Conservation (phyloP, 2,888 invertebrate genomes). For the Synergus itoensis region DNA sequence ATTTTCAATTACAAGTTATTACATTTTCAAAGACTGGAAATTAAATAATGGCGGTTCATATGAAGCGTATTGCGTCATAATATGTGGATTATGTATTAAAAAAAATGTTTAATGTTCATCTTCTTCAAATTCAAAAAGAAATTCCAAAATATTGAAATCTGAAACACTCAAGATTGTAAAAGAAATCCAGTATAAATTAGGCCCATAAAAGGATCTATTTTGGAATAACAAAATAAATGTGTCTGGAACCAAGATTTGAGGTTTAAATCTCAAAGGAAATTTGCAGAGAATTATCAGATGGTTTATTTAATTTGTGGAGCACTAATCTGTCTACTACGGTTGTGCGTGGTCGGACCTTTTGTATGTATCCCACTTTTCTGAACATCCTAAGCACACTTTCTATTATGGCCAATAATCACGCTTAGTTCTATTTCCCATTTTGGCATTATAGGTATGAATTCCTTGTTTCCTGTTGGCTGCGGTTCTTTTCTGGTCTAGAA, state of each 20-base stretch:
- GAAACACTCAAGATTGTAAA: no score
- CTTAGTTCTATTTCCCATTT: neutral
- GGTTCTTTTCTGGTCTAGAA: neutral
- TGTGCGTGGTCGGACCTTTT: neutral
- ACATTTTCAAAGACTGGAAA: no score
- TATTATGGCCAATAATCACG: slow-evolving; percentile 2
- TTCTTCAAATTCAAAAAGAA: no score
- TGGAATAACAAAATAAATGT: neutral
- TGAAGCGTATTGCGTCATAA: no score
- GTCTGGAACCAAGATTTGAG: neutral
- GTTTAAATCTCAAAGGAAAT: neutral
- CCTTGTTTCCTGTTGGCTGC: slow-evolving; percentile 14
- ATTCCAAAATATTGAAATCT: no score
- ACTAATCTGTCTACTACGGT: neutral
- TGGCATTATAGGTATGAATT: slow-evolving; percentile 22
- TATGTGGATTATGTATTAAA: no score
- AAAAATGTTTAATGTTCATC: no score
- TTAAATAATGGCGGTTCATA: no score
- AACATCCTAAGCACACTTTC: slow-evolving; percentile 3
- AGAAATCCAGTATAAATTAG: no score
- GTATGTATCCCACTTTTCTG: neutral
- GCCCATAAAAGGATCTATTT: neutral
- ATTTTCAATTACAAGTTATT: no score
- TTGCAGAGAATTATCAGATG: neutral
- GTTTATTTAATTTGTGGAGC: neutral